Percentiles rank a stretch among this genome's conserved stretches.
Evolutionary conservation across 2,113 vertebrate species (phyloP).

Genomic region (Rousettus leschenaultii): DNA sequence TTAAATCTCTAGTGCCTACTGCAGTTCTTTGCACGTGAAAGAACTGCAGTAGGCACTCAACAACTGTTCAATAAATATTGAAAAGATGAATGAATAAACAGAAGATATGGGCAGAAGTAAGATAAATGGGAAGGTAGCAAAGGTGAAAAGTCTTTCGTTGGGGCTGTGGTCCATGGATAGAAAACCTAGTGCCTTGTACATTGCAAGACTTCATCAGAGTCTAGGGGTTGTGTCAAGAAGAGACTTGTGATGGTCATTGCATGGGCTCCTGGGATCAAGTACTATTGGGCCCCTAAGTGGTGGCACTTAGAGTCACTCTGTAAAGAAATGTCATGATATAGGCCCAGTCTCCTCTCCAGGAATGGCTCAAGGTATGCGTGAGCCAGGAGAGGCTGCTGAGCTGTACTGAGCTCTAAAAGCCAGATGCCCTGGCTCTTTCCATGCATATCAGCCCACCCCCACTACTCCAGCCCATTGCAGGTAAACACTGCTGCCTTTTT

Average conservation of each 20-base stretch:
- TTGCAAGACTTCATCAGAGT: fast-evolving
- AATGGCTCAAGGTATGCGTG: no score
- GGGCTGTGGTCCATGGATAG: not conserved
- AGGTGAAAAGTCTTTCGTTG: not conserved
- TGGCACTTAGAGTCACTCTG: not conserved
- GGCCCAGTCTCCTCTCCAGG: not conserved
- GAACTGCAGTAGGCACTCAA: no score
- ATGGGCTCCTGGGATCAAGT: not conserved
- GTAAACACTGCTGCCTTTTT: not conserved
- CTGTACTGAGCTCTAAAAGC: not conserved
- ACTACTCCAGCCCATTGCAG: not conserved
- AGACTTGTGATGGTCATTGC: not conserved
- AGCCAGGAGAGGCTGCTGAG: not conserved
- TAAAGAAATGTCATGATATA: not conserved
- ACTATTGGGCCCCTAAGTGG: not conserved
- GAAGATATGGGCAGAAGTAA: not conserved
- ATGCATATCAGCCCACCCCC: fast-evolving
- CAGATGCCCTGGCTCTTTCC: fast-evolving
- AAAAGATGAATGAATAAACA: not conserved
- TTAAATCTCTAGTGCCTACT: not conserved
- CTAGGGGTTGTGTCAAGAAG: not conserved
- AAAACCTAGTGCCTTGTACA: not conserved
- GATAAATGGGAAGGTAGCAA: not conserved
- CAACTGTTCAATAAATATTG: not conserved
- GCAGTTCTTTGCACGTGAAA: not conserved